Evolutionary conservation across 2,888 invertebrate species (phyloP).

Genomic region (Nemotelus nigrinus): DNA sequence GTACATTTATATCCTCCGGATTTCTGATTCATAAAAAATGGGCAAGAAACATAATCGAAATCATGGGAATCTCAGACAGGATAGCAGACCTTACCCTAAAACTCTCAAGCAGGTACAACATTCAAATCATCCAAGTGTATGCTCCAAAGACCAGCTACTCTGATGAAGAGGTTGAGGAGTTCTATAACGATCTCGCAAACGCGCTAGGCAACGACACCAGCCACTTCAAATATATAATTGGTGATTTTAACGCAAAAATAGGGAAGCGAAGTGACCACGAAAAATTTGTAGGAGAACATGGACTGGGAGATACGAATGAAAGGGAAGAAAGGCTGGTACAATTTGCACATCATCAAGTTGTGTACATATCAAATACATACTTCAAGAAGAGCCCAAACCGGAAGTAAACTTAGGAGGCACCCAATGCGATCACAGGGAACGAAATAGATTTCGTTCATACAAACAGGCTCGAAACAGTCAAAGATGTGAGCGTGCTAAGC

Average conservation of each 20-base stretch:
- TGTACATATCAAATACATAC: neutral
- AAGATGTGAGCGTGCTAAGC: neutral
- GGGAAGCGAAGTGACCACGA: neutral
- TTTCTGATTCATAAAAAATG: slow-evolving; percentile 1
- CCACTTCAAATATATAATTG: slow-evolving; percentile 1
- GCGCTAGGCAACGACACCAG: neutral
- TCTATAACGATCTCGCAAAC: neutral
- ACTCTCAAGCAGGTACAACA: slow-evolving; percentile 2
- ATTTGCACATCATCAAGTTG: neutral
- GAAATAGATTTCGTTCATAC: neutral
- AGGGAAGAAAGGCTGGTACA: slow-evolving; percentile 7
- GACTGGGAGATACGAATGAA: neutral
- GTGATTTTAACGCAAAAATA: neutral
- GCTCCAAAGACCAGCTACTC: neutral
- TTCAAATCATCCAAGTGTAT: neutral
- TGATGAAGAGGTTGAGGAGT: neutral
- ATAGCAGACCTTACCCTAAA: neutral
- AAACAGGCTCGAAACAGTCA: neutral
- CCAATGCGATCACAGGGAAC: neutral
- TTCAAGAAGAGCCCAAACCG: neutral
- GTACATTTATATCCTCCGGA: too few relatives aligned
- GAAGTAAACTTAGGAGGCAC: neutral
- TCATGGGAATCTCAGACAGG: neutral
- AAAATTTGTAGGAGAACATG: neutral
- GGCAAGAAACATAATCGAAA: neutral